Conservation (phyloP, 2,113 vertebrate genomes). For the Pomatorhinus ruficollis region DNA sequence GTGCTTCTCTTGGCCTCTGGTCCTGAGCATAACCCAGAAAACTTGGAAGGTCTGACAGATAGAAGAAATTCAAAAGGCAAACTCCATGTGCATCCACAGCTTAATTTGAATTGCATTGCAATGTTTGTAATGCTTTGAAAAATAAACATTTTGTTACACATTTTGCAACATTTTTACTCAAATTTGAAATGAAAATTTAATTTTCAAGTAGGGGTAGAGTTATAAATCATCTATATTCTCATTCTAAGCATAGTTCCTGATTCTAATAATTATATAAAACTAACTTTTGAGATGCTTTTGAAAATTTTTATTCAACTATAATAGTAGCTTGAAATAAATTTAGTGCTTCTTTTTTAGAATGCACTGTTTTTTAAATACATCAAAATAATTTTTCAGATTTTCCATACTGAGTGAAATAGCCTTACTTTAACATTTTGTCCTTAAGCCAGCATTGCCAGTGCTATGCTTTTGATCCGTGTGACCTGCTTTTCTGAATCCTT, state of each 20-base stretch:
- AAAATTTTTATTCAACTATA: neutral
- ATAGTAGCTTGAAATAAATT: neutral
- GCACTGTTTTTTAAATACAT: neutral
- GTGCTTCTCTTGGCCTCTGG: neutral
- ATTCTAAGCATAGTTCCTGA: neutral
- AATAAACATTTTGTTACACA: no score
- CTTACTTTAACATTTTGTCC: neutral
- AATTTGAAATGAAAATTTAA: neutral
- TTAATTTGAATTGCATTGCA: neutral
- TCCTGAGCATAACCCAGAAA: neutral
- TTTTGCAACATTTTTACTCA: neutral
- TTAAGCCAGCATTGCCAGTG: neutral
- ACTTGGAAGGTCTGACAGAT: neutral
- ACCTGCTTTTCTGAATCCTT: neutral
- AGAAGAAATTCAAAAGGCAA: constrained; percentile 13
- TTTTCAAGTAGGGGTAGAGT: neutral
- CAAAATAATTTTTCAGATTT: neutral
- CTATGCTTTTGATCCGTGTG: neutral
- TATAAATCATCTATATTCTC: neutral
- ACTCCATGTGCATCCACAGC: neutral
- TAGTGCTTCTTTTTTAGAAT: neutral
- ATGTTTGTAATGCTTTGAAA: neutral
- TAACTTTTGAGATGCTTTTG: neutral
- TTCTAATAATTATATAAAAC: neutral
- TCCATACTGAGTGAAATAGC: neutral